Evolutionary conservation across 2,888 invertebrate species (phyloP), one percentile per base, ranked within the genome.

Genomic region (Entomobrya multifasciata): DNA sequence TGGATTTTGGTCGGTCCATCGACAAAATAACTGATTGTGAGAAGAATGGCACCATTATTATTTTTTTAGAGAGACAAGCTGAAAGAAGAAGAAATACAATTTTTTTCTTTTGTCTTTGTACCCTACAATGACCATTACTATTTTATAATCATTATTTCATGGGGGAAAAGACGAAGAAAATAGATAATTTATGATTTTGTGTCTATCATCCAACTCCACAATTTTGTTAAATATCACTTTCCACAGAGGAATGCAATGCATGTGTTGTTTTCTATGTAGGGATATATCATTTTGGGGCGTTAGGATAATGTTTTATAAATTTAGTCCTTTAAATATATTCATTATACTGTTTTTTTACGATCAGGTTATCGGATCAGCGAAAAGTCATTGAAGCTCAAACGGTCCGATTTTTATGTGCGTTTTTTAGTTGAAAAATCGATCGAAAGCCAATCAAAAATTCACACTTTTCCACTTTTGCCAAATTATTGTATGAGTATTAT

Each of bases 391-490:
- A 41, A 57, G 76, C 57, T 76, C 57, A 76, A n/a, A 36, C 36
- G 4, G 5, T 36, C 36, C 36, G 55, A 76, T 76, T 76, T 55
- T 6, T 20, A 15, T 36, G 8, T 36, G 36, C 36, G n/a, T 36
- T 36, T 36, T 6, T 36, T 36, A 30, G 76, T 76, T 30, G 76
- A 76, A 76, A 76, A 76, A 11, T 55, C 36, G 36, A n/a, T n/a
- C 8, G 36, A 8, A 36, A 36, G 36, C 55, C 76, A 76, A 76
- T 76, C 57, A 57, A 41, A 76, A 22, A 76, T 57, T 76, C 76
- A 76, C 76, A 76, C 76, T 76, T 76, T 76, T 76, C 76, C 76
- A 76, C 76, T 76, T 76, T 76, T 76, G 55, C 20, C 76, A 76
- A 55, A 76, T 76, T 76, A 76, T 36, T 76, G 30, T n/a, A n/a